Evolutionary conservation across 2,113 vertebrate genomes (phyloP), one percentile per base, ranked within the genome.

Genomic region (Phalacrocorax aristotelis): DNA sequence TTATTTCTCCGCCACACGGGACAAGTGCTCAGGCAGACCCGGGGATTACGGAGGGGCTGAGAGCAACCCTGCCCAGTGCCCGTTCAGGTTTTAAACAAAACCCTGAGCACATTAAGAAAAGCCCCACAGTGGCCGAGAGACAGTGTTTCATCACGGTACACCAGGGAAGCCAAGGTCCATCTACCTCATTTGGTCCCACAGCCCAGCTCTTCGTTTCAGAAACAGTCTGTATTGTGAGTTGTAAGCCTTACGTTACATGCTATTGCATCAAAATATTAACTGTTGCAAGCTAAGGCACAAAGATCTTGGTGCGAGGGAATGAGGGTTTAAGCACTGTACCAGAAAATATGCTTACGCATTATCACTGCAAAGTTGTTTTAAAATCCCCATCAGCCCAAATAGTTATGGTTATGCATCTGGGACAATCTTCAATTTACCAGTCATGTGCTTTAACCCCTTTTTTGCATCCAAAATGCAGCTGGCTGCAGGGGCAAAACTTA

Each of bases 1-100:
- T 25, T 54, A 25, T 40, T 74, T 52, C 74, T 77, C 48, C 46
- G 29, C 40, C 25, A 9, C 0, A 0, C 0, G 0, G n/a, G 26
- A 42, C 44, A 49, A 75, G 57, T 10, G 42, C 55, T 54, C 55
- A 44, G 42, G 27, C 30, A 80, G 52, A 52, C 4, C 7, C 4
- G 40, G 44, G 55, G 38, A 22, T 34, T 40, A 46, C 29, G 15
- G 34, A 42, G 60, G 44, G 30, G 36, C 71, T 72, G 44, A 61
- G 40, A 58, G 58, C 36, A 66, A 7, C 17, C 22, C 36, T 58
- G 71, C 42, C 75, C 3, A 0, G 29, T 26, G 57, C 60, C n/a
- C 0, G 0, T 15, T 54, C 44, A 48, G 29, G 26, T 62, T 74
- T 79, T 48, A 83, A 71, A 29, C 66, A 69, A 85, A 70, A 79